Percentiles rank a stretch among this genome's conserved stretches.
phyloP scores from a whole-genome alignment of 53 echinoderm and acorn worm species.

The Astropecten irregularis region DNA sequence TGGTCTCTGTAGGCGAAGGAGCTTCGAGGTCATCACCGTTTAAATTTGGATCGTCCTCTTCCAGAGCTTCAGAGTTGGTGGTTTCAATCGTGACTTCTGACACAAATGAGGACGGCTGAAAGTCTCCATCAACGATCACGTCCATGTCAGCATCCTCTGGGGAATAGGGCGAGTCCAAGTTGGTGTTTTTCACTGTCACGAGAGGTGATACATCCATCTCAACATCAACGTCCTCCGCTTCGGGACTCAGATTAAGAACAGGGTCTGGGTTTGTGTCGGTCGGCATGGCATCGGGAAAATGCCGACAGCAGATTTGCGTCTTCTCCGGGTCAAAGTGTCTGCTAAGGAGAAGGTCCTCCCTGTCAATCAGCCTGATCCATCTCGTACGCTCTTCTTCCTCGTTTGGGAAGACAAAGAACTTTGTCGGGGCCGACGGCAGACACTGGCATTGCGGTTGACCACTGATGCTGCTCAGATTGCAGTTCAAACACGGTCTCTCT shows the following conservation, averaged over 20 bases:
- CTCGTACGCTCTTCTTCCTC: neutral
- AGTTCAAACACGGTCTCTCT: neutral
- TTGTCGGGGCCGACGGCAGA: neutral
- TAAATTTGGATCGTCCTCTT: neutral
- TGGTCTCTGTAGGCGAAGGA: neutral
- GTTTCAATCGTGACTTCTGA: neutral
- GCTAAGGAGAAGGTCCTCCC: neutral
- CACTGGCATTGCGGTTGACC: neutral
- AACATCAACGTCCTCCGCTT: neutral
- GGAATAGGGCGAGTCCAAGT: no score
- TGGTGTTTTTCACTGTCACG: no score
- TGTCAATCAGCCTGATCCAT: neutral
- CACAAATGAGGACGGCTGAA: neutral
- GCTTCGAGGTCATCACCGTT: neutral
- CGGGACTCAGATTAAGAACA: neutral
- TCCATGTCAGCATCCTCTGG: no score
- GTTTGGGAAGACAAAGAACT: neutral
- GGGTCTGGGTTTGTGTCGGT: slow-evolving; percentile 17
- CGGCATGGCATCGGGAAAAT: slow-evolving; percentile 12
- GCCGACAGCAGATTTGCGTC: neutral
- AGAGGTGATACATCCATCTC: no score
- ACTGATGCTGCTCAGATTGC: neutral
- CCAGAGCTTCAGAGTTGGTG: neutral
- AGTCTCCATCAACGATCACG: neutral
- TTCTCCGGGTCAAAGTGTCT: neutral